These are phyloP conservation scores for Tachina lurida DNA, from an alignment of 2,888 invertebrate species.

Conservation along the genomic window DNA sequence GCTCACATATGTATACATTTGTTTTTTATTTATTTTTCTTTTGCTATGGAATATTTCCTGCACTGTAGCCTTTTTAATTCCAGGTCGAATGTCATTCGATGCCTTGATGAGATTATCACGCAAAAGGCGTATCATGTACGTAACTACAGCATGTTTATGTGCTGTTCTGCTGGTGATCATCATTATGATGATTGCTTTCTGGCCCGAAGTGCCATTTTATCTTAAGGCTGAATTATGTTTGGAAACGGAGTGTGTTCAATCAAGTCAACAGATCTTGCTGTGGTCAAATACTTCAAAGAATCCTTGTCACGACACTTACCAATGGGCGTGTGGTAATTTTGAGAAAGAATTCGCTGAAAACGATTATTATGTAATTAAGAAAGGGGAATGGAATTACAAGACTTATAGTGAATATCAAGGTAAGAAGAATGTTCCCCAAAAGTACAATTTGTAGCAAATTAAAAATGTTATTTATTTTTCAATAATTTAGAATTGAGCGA, in stretches of 20 bases:
- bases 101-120: conserved; percentile 80
- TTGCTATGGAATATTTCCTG: conserved; percentile 49
- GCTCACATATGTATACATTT: conserved; percentile 17
- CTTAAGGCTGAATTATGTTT: conserved; percentile 81
- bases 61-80: conserved; percentile 78
- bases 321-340: conserved; percentile 82
- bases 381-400: conserved; percentile 82
- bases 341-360: conserved; percentile 79
- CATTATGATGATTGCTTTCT: conserved; percentile 80
- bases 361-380: conserved; percentile 81
- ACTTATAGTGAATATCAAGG: conserved; percentile 82
- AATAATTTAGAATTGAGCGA: conserved; percentile 78
- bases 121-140: conserved; percentile 80
- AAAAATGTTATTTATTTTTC: conserved; percentile 10
- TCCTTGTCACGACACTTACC: conserved; percentile 81
- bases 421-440: conserved; percentile 67
- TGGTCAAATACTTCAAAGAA: conserved; percentile 81
- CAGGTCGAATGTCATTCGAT: conserved; percentile 80
- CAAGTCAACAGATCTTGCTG: conserved; percentile 81
- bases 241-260: conserved; percentile 81
- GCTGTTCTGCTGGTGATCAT: conserved; percentile 80
- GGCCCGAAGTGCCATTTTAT: conserved; percentile 82
- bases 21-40: conserved; percentile 24
- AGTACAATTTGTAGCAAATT: neutral
- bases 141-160: conserved; percentile 80